phyloP scores from a whole-genome alignment of 2,113 vertebrate species.

The Ellobius talpinus region DNA sequence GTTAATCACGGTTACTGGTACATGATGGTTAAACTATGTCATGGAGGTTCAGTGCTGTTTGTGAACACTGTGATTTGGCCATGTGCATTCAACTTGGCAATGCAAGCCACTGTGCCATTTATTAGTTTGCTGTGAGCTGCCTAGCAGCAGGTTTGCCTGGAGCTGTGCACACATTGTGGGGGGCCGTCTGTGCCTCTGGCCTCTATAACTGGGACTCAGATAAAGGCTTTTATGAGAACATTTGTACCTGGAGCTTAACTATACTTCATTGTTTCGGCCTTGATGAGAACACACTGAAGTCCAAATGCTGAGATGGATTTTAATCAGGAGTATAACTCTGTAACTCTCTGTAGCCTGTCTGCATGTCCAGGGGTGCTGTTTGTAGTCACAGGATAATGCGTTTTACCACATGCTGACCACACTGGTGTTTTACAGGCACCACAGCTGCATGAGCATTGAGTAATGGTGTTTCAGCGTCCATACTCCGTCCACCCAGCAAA shows the following conservation, averaged over 20 bases:
- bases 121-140: background rate
- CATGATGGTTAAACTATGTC: background rate
- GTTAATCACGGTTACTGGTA: background rate
- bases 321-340: background rate
- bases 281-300: conserved; percentile 42
- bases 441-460: background rate
- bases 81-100: background rate
- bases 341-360: background rate
- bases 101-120: background rate
- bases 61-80: background rate
- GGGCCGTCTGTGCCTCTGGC: conserved; percentile 40
- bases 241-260: conserved; percentile 46
- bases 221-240: conserved; percentile 53
- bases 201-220: background rate
- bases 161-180: background rate
- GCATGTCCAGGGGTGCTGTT: background rate
- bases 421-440: background rate
- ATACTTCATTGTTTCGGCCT: conserved; percentile 1
- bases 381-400: background rate
- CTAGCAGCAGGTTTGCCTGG: conserved; percentile 32
- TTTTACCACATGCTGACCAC: background rate
- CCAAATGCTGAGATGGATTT: background rate
- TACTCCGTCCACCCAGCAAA: background rate
- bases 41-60: background rate
- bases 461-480: background rate